A percentile compares a stretch with the other conserved stretches of the same genome.
These are phyloP conservation scores for Hemicrepidius hirtus DNA, from an alignment of 2,888 invertebrate genomes.

Conservation along the genomic window DNA sequence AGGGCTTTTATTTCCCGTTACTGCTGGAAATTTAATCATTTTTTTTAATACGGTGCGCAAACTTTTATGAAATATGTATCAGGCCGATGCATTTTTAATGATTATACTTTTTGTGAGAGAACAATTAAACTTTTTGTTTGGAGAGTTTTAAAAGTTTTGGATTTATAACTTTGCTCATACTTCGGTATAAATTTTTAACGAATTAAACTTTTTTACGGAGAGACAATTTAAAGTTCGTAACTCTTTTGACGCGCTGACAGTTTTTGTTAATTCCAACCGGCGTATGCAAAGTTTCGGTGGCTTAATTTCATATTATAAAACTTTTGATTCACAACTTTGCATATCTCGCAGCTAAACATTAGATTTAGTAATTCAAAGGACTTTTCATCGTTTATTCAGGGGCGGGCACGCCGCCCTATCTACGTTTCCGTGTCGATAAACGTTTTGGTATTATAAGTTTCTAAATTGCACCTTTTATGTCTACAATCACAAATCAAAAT, in stretches of 20 bases:
- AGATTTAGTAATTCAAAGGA: constrained; percentile 48
- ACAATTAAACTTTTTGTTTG: constrained; percentile 64
- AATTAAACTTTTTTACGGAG: constrained; percentile 67
- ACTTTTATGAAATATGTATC: constrained; percentile 61
- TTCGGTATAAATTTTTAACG: constrained; percentile 69
- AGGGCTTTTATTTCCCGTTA: constrained; percentile 49
- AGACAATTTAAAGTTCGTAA: constrained; percentile 65
- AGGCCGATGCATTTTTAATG: constrained; percentile 64
- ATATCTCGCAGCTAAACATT: constrained; percentile 48
- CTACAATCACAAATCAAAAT: constrained; percentile 1
- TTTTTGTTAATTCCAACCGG: constrained; percentile 58
- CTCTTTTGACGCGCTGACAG: constrained; percentile 59
- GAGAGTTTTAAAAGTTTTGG: constrained; percentile 58
- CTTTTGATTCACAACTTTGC: constrained; percentile 53
- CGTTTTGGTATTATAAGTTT: background rate
- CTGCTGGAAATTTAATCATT: constrained; percentile 50
- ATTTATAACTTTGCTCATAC: constrained; percentile 63
- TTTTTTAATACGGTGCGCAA: constrained; percentile 52
- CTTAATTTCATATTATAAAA: constrained; percentile 55
- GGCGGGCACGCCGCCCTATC: constrained; percentile 16
- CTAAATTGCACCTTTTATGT: constrained; percentile 29
- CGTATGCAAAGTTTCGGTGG: constrained; percentile 52
- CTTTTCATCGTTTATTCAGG: constrained; percentile 36
- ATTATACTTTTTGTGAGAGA: constrained; percentile 58
- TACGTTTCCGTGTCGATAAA: constrained; percentile 28